These are phyloP conservation scores for Coronaproctus castanopsis DNA, from an alignment of 2,888 invertebrate species.

Conservation along the genomic window DNA sequence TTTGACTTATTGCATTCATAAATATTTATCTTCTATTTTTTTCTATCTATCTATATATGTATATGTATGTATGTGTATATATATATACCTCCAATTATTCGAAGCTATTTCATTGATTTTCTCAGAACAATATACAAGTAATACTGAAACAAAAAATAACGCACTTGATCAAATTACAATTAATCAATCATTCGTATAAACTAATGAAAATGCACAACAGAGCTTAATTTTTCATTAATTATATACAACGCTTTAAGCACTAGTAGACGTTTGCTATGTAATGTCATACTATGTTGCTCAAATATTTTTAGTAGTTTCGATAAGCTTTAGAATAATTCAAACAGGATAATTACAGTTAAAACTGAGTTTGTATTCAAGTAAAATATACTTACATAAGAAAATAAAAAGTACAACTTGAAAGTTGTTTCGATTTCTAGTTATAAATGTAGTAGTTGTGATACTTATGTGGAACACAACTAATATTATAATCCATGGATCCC, in stretches of 20 bases:
- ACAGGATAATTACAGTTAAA: background rate
- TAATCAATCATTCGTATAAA: background rate
- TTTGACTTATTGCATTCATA: too few species aligned
- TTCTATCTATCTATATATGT: too few species aligned
- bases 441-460: slow-evolving; percentile 53
- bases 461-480: slow-evolving; percentile 53
- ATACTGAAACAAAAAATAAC: slow-evolving; percentile 38
- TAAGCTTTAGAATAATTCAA: too few species aligned
- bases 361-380: background rate
- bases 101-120: slow-evolving; percentile 77
- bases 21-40: too few species aligned
- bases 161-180: background rate
- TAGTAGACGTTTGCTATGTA: too few species aligned
- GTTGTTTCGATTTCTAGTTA: slow-evolving; percentile 67
- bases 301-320: too few species aligned
- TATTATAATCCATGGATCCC: slow-evolving; percentile 66
- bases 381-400: slow-evolving; percentile 44
- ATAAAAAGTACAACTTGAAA: slow-evolving; percentile 68
- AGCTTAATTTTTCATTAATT: too few species aligned
- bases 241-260: too few species aligned
- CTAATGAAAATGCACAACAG: background rate
- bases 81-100: slow-evolving; percentile 55
- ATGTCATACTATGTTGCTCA: too few species aligned
- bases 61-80: too few species aligned
- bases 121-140: slow-evolving; percentile 74